Evolutionary conservation across 2,113 vertebrate species (phyloP).

Genomic region (Sialia sialis): DNA sequence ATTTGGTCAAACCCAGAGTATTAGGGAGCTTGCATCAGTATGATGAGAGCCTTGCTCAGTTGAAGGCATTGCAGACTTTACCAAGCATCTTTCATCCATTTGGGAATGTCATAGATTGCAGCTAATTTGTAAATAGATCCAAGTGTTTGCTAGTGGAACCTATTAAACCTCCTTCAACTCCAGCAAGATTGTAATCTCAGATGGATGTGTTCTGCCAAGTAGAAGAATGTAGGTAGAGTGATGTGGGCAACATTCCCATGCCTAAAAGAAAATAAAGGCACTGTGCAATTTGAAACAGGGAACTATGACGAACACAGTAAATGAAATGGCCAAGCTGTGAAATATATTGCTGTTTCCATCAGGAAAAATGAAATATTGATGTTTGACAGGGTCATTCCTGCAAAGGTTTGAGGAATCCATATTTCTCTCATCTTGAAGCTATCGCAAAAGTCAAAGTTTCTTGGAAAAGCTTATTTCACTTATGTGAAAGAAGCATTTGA

Average conservation of each 20-base stretch:
- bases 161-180: neutral
- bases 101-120: neutral
- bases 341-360: neutral
- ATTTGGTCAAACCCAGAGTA: neutral
- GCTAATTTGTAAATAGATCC: neutral
- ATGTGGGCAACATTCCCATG: neutral
- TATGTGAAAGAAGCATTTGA: conserved; percentile 44
- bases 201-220: neutral
- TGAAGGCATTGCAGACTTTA: neutral
- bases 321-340: neutral
- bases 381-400: neutral
- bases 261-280: neutral
- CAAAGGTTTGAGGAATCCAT: neutral
- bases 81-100: neutral
- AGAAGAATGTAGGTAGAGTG: neutral
- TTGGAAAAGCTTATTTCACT: neutral
- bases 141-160: neutral
- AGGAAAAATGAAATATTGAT: neutral
- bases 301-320: neutral
- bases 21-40: neutral
- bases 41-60: neutral
- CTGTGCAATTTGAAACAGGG: neutral
- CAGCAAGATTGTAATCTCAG: neutral
- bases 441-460: conserved; percentile 8
- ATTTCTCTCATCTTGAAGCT: neutral